phyloP scores from a whole-genome alignment of 2,888 invertebrate genomes.

The Thymelicus acteon region DNA sequence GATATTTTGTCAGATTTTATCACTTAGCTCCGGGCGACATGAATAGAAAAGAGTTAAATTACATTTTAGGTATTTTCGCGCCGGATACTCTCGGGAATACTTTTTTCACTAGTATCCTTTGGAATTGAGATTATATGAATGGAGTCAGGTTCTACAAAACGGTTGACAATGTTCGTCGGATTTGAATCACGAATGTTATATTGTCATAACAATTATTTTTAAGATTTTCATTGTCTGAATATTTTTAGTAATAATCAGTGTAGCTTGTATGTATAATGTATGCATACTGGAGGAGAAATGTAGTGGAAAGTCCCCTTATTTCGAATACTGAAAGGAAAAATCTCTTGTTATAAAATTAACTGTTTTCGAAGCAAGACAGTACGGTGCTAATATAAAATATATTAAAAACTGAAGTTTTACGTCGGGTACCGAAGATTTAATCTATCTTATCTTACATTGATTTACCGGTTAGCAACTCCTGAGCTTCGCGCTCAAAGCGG shows the following conservation, averaged over 20 bases:
- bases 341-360: too few relatives aligned
- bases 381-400: not conserved
- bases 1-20: slow-evolving; percentile 74
- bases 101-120: slow-evolving; percentile 17
- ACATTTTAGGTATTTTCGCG: slow-evolving; percentile 32
- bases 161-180: not conserved
- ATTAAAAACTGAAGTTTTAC: slow-evolving; percentile 8
- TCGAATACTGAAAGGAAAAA: too few relatives aligned
- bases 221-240: not conserved
- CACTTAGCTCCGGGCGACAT: slow-evolving; percentile 66
- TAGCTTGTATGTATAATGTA: too few relatives aligned
- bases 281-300: too few relatives aligned
- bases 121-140: slow-evolving; percentile 10
- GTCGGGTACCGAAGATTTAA: slow-evolving; percentile 20
- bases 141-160: slow-evolving; percentile 14
- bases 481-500: slow-evolving; percentile 25
- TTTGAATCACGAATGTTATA: not conserved
- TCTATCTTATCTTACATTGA: slow-evolving; percentile 31
- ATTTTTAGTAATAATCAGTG: too few relatives aligned
- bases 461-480: slow-evolving; percentile 27
- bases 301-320: too few relatives aligned
- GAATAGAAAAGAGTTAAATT: slow-evolving; percentile 56
- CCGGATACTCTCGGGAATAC: slow-evolving; percentile 10
- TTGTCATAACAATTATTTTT: slow-evolving; percentile 2
- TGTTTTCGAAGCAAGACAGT: not conserved